Evolutionary conservation across 2,888 invertebrate species (phyloP).

Genomic region (Lydus trimaculatus): DNA sequence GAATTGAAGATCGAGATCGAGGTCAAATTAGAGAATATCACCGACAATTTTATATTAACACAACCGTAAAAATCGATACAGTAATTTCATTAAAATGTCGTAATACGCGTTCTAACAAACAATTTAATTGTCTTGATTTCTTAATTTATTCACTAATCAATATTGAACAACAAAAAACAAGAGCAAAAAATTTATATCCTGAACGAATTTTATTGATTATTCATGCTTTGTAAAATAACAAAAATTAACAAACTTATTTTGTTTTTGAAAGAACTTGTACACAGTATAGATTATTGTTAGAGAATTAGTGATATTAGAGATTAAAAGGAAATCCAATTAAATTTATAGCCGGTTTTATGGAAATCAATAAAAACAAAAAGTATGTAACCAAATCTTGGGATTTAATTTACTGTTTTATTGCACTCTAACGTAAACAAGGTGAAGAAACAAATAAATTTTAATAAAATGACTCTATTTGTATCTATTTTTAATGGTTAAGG

Average conservation of each 20-base stretch:
- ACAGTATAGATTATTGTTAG: background rate
- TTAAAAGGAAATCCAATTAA: background rate
- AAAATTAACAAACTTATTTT: background rate
- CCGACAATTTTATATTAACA: background rate
- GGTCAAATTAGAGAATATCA: background rate
- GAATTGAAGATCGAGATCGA: background rate
- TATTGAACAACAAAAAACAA: background rate
- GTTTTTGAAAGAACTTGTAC: background rate
- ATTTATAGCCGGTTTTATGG: conserved; percentile 7
- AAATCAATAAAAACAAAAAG: background rate
- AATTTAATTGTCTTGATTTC: background rate
- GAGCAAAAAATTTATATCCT: too few species aligned
- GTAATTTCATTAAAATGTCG: background rate
- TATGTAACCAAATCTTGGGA: background rate
- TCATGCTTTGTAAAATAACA: background rate
- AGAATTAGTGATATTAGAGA: background rate
- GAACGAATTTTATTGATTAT: background rate
- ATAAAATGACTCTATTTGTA: too few species aligned
- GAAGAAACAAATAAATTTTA: background rate
- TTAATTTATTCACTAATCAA: background rate
- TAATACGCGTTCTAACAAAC: background rate
- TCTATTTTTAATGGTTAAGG: too few species aligned
- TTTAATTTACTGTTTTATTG: conserved; percentile 1
- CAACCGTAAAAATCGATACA: background rate
- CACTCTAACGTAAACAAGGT: background rate